Percentiles rank a stretch among this genome's conserved stretches.
phyloP scores from a whole-genome alignment of 2,797 vertebrate genomes.

The Merluccius polli region DNA sequence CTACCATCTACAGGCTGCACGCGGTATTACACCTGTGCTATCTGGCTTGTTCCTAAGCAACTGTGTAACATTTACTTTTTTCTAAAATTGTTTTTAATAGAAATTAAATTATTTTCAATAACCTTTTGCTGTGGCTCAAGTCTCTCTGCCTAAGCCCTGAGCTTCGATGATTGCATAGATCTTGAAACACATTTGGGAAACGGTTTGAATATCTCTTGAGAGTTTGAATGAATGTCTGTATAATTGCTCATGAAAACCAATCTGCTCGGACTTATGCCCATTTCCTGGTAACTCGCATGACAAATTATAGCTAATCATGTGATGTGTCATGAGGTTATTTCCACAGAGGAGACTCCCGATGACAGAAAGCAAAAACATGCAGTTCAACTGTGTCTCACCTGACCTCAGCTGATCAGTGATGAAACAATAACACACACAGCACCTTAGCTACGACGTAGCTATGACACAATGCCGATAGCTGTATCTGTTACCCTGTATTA shows the following conservation, averaged over 20 bases:
- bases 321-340: conserved; percentile 36
- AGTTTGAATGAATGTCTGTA: conserved; percentile 19
- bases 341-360: conserved; percentile 28
- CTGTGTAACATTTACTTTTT: background rate
- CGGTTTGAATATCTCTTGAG: conserved; percentile 72
- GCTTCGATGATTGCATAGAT: conserved; percentile 39
- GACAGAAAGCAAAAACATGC: background rate
- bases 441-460: conserved; percentile 66
- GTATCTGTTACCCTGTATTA: conserved; percentile 75
- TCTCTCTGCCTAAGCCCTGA: conserved; percentile 25
- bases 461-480: conserved; percentile 68
- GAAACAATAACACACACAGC: conserved; percentile 23
- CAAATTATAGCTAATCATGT: conserved; percentile 22
- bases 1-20: conserved; percentile 57
- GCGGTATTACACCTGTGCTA: conserved; percentile 24
- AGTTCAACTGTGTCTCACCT: background rate
- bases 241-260: conserved; percentile 47
- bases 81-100: background rate
- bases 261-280: conserved; percentile 28
- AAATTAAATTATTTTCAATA: background rate
- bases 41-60: background rate
- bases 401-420: background rate
- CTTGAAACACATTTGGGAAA: conserved; percentile 70
- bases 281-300: conserved; percentile 44
- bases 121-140: conserved; percentile 5